Conservation (phyloP, 2,113 vertebrate genomes). For the Cnemophilus loriae region DNA sequence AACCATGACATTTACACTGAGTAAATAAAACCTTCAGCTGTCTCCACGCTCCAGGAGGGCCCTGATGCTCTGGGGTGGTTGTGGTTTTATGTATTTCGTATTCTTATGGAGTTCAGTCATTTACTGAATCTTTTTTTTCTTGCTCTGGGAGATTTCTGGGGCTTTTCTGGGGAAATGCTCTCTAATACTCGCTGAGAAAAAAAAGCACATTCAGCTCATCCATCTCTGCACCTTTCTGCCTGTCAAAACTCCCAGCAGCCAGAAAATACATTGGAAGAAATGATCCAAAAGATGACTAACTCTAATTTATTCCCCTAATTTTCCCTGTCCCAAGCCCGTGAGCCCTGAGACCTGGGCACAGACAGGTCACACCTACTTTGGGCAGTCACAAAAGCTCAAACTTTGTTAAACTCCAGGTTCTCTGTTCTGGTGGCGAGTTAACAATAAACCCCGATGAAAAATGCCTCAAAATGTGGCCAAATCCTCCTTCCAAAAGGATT, state of each 20-base stretch:
- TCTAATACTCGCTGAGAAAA: not conserved
- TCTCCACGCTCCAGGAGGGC: not conserved
- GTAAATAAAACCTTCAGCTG: not conserved
- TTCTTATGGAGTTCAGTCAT: not conserved
- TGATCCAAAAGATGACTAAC: not conserved
- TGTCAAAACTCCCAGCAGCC: not conserved
- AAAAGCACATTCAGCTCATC: not conserved
- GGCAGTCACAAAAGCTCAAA: not conserved
- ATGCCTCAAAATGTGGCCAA: not conserved
- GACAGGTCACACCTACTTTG: not conserved
- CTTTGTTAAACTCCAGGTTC: not conserved
- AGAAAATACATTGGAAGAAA: not conserved
- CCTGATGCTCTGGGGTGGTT: not conserved
- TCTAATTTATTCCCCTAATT: not conserved
- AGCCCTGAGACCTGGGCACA: not conserved
- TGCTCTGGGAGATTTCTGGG: not conserved
- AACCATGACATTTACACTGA: not conserved
- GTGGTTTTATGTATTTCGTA: not conserved
- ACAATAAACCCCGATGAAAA: not conserved
- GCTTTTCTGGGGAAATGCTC: not conserved
- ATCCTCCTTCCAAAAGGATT: not conserved
- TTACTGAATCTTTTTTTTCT: not conserved
- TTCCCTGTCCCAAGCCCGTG: not conserved
- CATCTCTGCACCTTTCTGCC: not conserved
- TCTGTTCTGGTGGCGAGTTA: not conserved